Evolutionary conservation across 2,888 invertebrate genomes (phyloP).

Genomic region (Brachypterus glaber): DNA sequence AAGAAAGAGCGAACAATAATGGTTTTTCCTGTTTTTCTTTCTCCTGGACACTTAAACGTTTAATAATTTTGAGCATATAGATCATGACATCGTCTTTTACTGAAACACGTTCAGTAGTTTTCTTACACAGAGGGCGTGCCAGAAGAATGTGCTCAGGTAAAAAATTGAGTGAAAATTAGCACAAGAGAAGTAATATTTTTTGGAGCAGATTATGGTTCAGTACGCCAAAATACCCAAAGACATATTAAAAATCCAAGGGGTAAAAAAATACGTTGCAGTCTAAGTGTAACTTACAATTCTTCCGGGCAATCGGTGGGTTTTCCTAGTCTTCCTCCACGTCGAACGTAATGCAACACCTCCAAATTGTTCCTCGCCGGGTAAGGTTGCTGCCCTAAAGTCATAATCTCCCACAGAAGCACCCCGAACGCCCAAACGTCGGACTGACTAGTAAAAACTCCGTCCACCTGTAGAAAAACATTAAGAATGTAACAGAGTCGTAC

Average conservation of each 20-base stretch:
- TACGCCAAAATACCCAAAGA: no score
- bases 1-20: no score
- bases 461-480: no score
- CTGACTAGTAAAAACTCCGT: constrained; percentile 93
- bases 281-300: constrained; percentile 56
- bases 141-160: no score
- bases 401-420: constrained; percentile 92
- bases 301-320: constrained; percentile 78
- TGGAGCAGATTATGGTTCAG: background rate
- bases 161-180: constrained; percentile 6
- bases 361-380: constrained; percentile 89
- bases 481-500: no score
- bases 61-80: no score
- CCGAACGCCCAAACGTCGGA: constrained; percentile 96
- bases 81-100: no score
- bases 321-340: constrained; percentile 76
- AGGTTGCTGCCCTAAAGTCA: constrained; percentile 93
- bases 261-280: no score
- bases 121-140: no score
- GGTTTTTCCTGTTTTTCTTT: no score
- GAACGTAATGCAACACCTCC: constrained; percentile 84
- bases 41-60: no score
- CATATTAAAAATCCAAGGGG: constrained; percentile 1
- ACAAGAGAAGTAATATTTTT: constrained; percentile 6
- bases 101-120: no score